Evolutionary conservation across 1,140 invertebrate species (phyloP), one percentile per base, ranked within the genome.

Genomic region (Drosophila sturtevanti): DNA sequence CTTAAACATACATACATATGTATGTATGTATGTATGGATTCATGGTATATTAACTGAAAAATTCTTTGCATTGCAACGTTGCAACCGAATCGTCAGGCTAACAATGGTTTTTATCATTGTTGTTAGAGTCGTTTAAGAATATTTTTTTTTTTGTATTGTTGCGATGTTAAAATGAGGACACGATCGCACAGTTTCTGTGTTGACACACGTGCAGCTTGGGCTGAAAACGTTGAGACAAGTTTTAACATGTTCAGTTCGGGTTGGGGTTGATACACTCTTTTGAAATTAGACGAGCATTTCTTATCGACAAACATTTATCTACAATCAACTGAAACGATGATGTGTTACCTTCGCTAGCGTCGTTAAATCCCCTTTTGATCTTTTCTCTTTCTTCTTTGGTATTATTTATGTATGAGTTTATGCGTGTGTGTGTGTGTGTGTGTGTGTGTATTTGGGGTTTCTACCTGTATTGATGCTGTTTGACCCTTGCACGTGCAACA

Each of bases 401-500:
- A n/a, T 38, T 38, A 38, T 38, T 38, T 38, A 5, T 38, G 34
- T 35, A 6, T 6, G 6, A 31, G 6, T 31, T 3, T 31, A 31
- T 31, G 27, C 6, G 6, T 6, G 6, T 31, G 6, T 6, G 6
- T 31, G 6, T 31, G 27, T 31, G 6, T 44, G 21, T 41, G 68
- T 80, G 72, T 77, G 63, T 72, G 63, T 35, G 24, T 59, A 44
- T 63, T 48, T 51, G 59, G 59, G 35, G 52, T 72, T 87, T 70
- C 27, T 86, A 86, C 81, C 81, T 86, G 81, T 70, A 4, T 16
- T 34, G 51, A 51, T 52, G 59, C 48, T 63, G 34, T 69, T 68
- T 75, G 78, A 85, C 82, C 81, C 81, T 87, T 86, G 81, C 81
- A 86, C 81, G 81, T 86, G 74, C 68, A 72, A 82, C 68, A 78